Conservation (phyloP, 1,140 invertebrate species). For the Maniola jurtina region DNA sequence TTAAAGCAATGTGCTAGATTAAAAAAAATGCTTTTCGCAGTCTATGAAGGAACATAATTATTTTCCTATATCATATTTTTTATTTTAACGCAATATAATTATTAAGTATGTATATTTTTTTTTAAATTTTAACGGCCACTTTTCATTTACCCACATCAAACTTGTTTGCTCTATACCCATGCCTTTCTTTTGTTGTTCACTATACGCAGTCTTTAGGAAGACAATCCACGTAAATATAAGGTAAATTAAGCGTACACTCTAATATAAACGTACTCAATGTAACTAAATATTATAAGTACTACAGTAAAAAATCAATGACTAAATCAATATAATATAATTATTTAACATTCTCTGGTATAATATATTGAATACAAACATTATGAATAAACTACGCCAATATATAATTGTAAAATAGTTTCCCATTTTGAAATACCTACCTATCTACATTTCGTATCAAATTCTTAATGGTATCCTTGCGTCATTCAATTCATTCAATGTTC, state of each 20-base stretch:
- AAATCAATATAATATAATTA: slow-evolving; percentile 28
- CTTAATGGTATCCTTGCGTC: slow-evolving; percentile 51
- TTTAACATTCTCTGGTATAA: slow-evolving; percentile 45
- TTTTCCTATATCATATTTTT: neutral
- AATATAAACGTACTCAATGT: slow-evolving; percentile 33
- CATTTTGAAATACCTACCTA: slow-evolving; percentile 77
- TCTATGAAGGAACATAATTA: slow-evolving; percentile 15
- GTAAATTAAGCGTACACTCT: slow-evolving; percentile 29
- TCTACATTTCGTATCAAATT: slow-evolving; percentile 75
- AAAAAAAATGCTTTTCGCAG: slow-evolving; percentile 10
- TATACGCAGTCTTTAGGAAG: slow-evolving; percentile 41
- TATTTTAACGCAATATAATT: neutral
- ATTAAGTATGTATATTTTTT: neutral
- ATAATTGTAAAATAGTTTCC: slow-evolving; percentile 68
- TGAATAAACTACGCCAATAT: slow-evolving; percentile 52
- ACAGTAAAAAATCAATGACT: slow-evolving; percentile 31
- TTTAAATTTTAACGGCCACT: neutral
- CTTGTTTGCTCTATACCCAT: slow-evolving; percentile 29
- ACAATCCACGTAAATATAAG: slow-evolving; percentile 35
- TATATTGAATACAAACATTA: slow-evolving; percentile 52
- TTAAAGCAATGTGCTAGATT: slow-evolving; percentile 36
- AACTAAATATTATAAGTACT: slow-evolving; percentile 31
- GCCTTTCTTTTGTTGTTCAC: slow-evolving; percentile 29
- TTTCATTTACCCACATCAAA: neutral
- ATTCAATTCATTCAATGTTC: slow-evolving; percentile 30